Conservation (phyloP, 1,140 invertebrate genomes). For the Xylocopa sonorina region DNA sequence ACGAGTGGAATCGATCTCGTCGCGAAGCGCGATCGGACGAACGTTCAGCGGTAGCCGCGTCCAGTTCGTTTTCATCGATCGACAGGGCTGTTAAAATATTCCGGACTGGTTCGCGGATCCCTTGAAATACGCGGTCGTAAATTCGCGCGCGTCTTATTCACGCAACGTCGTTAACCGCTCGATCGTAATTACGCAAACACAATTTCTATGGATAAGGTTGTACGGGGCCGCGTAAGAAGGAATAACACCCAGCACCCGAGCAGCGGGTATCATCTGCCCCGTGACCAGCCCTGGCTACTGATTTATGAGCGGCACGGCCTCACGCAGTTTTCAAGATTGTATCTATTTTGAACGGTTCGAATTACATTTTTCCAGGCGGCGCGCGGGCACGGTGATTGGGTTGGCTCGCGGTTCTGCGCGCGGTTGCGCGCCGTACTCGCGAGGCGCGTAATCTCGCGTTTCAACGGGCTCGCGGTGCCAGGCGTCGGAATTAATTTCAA, state of each 20-base stretch:
- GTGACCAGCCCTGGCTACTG: conserved; percentile 34
- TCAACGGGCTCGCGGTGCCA: conserved; percentile 21
- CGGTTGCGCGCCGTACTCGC: background rate
- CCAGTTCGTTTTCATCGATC: background rate
- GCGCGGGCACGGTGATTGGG: conserved; percentile 33
- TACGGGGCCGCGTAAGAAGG: background rate
- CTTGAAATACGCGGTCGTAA: conserved; percentile 34
- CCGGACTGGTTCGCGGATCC: background rate
- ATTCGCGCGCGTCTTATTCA: conserved; percentile 33
- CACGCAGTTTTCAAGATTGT: conserved; percentile 56
- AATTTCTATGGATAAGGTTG: conserved; percentile 36
- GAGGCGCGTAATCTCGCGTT: conserved; percentile 39
- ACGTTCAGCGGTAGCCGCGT: background rate
- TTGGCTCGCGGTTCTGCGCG: conserved; percentile 9
- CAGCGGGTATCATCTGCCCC: conserved; percentile 24
- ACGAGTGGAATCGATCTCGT: background rate
- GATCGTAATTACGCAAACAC: conserved; percentile 59
- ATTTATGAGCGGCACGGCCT: conserved; percentile 44
- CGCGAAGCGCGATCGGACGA: background rate
- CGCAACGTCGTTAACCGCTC: conserved; percentile 33
- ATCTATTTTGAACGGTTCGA: conserved; percentile 53
- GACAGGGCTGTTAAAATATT: background rate
- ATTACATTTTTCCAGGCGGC: conserved; percentile 38
- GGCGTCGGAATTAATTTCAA: conserved; percentile 50
- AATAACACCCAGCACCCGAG: too few relatives aligned